Base-by-base conservation (phyloP, 2,888 invertebrate genomes). In the Ectemnius continuus region DNA sequence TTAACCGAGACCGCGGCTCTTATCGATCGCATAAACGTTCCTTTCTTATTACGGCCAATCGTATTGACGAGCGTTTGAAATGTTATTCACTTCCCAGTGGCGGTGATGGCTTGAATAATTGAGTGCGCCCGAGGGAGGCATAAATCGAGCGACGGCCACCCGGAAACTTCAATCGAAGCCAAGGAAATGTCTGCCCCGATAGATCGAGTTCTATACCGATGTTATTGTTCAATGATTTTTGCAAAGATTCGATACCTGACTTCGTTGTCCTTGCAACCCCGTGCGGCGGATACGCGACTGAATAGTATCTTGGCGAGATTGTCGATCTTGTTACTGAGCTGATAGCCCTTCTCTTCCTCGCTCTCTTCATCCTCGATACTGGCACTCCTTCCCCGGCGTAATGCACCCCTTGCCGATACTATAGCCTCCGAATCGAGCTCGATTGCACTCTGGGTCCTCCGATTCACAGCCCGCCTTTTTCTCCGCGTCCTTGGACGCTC, bases 251-350 rank as follows among this genome's bases (percentile, higher is more conserved):
- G 46, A 73, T 68, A 83, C 83, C 82, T 84, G 62, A 78, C 65
- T 1, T 87, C 86, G 28, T 82, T 81, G 23, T 89, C 89, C 48
- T 88, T 87, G 63, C 81, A 86, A 8, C 89, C 87, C 36, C 89
- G 84, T 0, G 90, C 88, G n/a, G 88, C 88, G 62, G 91, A 87
- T 45, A 91, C 90, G 1, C 91, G 85, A 73, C 85, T 91, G 91
- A 96, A 96, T 85, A 96, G 93, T 86, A 96, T 91, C 89, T 95
- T 95, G 28, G 95, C 95, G 71, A 96, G 91, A 75, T 95, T 95
- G 91, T 96, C 96, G 84, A 94, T 94, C 91, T 95, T 94, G 91
- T 94, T 93, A 82, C 94, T 92, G 86, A 95, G 94, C 71, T 95
- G 92, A 26, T 94, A 95, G 28, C 94, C 88, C 47, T 87, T 89